phyloP scores from a whole-genome alignment of 2,888 invertebrate genomes.

The Drosophila villosipedis region DNA sequence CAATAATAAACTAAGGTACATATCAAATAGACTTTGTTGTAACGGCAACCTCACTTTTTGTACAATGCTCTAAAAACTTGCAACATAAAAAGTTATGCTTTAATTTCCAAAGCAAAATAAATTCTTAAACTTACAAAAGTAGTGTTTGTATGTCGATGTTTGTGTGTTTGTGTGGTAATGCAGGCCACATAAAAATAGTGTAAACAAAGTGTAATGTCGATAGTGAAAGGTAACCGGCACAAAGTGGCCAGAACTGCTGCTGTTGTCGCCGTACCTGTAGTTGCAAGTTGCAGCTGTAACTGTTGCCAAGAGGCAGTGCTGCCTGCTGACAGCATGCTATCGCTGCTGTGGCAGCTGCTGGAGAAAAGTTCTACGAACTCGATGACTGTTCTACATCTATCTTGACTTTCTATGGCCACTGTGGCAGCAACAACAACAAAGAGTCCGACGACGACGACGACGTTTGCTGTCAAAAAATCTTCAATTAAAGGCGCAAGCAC shows the following conservation, averaged over 20 bases:
- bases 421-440: conserved; percentile 16
- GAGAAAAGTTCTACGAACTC: conserved; percentile 73
- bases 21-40: background rate
- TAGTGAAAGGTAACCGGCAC: conserved; percentile 65
- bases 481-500: conserved; percentile 77
- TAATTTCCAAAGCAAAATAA: conserved; percentile 1
- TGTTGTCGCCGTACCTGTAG: conserved; percentile 33
- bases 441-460: conserved; percentile 36
- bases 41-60: background rate
- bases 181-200: conserved; percentile 49
- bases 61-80: background rate
- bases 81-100: conserved; percentile 1
- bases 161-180: conserved; percentile 13
- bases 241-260: conserved; percentile 31
- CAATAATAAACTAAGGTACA: background rate
- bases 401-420: conserved; percentile 66
- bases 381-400: conserved; percentile 60
- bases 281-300: conserved; percentile 1
- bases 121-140: background rate
- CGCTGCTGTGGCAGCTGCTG: conserved; percentile 43
- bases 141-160: background rate
- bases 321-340: conserved; percentile 37
- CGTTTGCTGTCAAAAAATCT: conserved; percentile 78
- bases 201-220: conserved; percentile 67
- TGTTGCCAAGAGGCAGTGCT: conserved; percentile 9